phyloP scores from a whole-genome alignment of 2,113 vertebrate species.

The Pycnonotus jocosus region DNA sequence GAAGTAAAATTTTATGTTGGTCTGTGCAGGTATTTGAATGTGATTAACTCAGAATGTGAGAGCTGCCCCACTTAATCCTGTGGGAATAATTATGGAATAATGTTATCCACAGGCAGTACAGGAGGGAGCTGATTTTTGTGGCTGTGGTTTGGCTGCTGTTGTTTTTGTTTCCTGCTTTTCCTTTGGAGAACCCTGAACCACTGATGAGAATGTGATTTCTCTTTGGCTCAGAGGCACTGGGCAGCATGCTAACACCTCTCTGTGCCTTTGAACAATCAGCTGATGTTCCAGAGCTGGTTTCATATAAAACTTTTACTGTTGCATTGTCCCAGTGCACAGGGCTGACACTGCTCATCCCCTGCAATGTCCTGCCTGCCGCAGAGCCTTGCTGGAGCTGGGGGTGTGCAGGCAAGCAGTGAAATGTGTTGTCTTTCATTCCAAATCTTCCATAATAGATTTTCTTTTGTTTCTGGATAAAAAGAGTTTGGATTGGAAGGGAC shows the following conservation, averaged over 20 bases:
- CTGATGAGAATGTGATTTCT: neutral
- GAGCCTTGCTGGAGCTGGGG: neutral
- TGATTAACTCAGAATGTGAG: neutral
- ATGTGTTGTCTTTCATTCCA: neutral
- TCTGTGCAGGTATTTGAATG: neutral
- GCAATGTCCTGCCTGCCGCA: neutral
- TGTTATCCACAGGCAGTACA: neutral
- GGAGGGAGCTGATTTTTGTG: neutral
- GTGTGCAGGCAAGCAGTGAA: neutral
- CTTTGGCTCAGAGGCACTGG: neutral
- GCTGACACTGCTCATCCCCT: neutral
- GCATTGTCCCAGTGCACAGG: neutral
- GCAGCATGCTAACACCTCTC: neutral
- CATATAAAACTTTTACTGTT: neutral
- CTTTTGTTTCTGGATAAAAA: neutral
- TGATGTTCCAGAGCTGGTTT: neutral
- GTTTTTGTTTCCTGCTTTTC: neutral
- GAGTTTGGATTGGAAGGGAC: neutral
- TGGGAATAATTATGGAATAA: neutral
- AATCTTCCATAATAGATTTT: neutral
- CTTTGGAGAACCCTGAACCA: neutral
- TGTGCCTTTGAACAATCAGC: neutral
- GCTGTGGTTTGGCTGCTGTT: neutral
- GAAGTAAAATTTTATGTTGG: neutral
- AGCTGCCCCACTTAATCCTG: neutral